Evolutionary conservation across 1,140 invertebrate genomes (phyloP).

Genomic region (Cydia splendana): DNA sequence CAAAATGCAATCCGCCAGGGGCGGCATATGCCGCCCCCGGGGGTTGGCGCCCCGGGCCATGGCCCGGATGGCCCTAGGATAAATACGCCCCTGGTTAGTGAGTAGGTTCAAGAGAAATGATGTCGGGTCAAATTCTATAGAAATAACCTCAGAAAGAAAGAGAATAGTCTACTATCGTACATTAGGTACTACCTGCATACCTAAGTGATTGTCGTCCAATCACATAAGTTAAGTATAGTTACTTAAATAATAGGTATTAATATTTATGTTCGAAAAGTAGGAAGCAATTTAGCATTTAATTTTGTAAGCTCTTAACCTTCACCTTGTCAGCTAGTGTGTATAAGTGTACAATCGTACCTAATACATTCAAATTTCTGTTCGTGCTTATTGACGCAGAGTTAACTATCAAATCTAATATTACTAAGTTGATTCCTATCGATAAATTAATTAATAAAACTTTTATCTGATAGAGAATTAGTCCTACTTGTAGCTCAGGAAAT

Average conservation of each 20-base stretch:
- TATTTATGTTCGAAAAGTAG: background rate
- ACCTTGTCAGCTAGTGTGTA: background rate
- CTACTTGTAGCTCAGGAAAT: no score
- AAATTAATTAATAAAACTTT: no score
- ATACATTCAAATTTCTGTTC: background rate
- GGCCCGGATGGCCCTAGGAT: no score
- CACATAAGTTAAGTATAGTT: background rate
- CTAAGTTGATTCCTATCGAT: no score
- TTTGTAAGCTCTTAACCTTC: constrained; percentile 9
- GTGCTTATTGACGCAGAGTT: background rate
- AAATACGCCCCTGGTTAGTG: no score
- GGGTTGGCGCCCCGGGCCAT: no score
- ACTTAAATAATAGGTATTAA: background rate
- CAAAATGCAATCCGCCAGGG: no score
- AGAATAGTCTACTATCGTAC: background rate
- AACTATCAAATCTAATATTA: no score
- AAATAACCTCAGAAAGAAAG: background rate
- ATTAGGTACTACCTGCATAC: background rate
- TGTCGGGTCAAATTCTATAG: no score
- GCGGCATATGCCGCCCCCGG: no score
- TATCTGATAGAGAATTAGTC: no score
- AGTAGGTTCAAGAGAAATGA: no score
- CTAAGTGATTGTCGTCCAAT: background rate
- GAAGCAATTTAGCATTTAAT: constrained; percentile 23
- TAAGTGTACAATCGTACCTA: background rate